Percentiles rank a stretch among this genome's conserved stretches.
Evolutionary conservation across 2,888 invertebrate genomes (phyloP).

Genomic region (Phaedon cochleariae): DNA sequence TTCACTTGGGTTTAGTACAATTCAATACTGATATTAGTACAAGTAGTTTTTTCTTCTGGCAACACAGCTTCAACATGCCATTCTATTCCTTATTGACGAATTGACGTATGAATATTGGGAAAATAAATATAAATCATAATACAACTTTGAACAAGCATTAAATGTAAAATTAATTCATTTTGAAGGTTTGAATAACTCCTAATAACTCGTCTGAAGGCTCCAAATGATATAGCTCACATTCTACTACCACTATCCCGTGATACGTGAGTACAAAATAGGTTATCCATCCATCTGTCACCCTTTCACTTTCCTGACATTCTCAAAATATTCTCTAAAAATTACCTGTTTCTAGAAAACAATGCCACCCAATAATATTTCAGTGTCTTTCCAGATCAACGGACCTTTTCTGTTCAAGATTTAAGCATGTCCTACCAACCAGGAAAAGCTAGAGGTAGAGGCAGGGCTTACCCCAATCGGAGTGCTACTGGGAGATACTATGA

Average conservation of each 20-base stretch:
- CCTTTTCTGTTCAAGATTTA: conserved; percentile 23
- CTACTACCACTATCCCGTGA: neutral
- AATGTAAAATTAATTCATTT: neutral
- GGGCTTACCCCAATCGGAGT: conserved; percentile 34
- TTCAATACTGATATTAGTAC: too few relatives aligned
- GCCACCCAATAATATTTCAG: neutral
- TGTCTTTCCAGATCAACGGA: neutral
- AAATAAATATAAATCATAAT: neutral
- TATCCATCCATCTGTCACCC: conserved; percentile 1
- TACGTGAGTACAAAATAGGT: neutral
- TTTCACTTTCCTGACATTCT: neutral
- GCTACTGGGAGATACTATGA: conserved; percentile 21
- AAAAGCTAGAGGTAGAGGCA: conserved; percentile 46
- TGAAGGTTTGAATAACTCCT: neutral
- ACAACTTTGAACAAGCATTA: neutral
- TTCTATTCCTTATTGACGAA: too few relatives aligned
- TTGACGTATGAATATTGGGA: neutral
- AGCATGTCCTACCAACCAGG: conserved; percentile 41
- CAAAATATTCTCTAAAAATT: neutral
- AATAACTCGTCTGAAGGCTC: neutral
- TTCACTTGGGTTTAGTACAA: too few relatives aligned
- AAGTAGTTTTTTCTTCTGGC: too few relatives aligned
- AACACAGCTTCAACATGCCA: too few relatives aligned
- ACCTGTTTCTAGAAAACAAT: neutral
- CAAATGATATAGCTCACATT: neutral